Evolutionary conservation across 2,797 vertebrate genomes (phyloP), one percentile per base, ranked within the genome.

Genomic region (Danio kyathit): DNA sequence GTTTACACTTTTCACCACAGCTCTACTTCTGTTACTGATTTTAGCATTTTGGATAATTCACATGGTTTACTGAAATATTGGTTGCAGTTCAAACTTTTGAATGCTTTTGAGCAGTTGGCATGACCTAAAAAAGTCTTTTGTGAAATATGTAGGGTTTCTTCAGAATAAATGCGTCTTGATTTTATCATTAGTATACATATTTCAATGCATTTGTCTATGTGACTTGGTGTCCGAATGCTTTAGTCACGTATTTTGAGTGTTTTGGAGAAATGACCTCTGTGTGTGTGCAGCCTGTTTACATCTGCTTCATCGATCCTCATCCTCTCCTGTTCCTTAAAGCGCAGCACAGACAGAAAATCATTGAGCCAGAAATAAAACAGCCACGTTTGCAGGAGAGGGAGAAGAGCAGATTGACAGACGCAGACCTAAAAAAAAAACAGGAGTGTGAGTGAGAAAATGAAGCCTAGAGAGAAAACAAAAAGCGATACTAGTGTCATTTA

Each of bases 261-360:
- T 61, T 43, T 7, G 76, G 29, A 43, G 66, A 7, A 14, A 51
- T 43, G 56, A 79, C 54, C 21, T 60, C 64, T 59, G 56, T 43
- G 12, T 61, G 66, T 41, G 38, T 61, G 56, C 29, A 16, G n/a
- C 5, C 43, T 49, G 76, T 78, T 60, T 70, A 72, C 43, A 8
- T 78, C 80, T 63, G 61, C 87, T 84, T 54, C 79, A 85, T 74
- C 56, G 29, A 88, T 76, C 63, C 73, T 67, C 65, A 73, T 82
- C 84, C 85, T 60, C 73, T 75, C 51, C 66, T 54, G 57, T 79
- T 72, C 72, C 59, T 90, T 86, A 87, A 82, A 88, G 83, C 65
- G 70, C 82, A 88, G 84, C 87, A 86, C 88, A 89, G 92, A 90
- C 91, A 90, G 87, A 40, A 89, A 89, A 88, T 89, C 78, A 19